Evolutionary conservation across 1,140 invertebrate species (phyloP).

Genomic region (Pachypeltis micranthus): DNA sequence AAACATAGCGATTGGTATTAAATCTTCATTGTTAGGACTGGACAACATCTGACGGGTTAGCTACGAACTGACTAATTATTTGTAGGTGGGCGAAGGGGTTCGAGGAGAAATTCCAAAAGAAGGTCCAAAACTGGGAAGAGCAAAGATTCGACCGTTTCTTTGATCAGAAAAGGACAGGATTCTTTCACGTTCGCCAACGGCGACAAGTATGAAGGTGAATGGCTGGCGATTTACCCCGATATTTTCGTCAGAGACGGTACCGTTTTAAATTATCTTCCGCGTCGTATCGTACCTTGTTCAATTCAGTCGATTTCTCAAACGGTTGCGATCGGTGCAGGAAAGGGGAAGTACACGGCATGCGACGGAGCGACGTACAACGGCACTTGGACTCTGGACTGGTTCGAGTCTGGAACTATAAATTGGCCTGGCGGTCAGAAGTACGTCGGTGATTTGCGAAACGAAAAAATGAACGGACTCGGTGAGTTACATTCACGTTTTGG

Average conservation of each 20-base stretch:
- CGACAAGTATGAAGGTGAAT: slow-evolving; percentile 10
- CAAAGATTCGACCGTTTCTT: too few relatives aligned
- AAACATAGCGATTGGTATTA: too few relatives aligned
- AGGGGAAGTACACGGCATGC: neutral
- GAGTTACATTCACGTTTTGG: too few relatives aligned
- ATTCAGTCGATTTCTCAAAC: too few relatives aligned
- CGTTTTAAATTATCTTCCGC: too few relatives aligned
- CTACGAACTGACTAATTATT: too few relatives aligned
- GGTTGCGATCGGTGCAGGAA: neutral
- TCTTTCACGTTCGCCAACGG: neutral
- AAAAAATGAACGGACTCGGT: neutral
- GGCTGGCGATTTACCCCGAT: slow-evolving; percentile 1
- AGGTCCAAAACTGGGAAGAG: too few relatives aligned
- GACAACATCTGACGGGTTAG: too few relatives aligned
- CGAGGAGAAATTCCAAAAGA: too few relatives aligned
- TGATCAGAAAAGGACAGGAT: slow-evolving; percentile 1
- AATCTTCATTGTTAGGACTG: too few relatives aligned
- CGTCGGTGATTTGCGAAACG: neutral
- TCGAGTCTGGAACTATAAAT: neutral
- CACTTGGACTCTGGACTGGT: neutral
- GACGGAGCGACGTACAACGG: neutral
- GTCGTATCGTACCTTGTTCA: too few relatives aligned
- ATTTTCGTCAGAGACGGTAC: slow-evolving; percentile 1
- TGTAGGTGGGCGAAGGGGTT: too few relatives aligned
- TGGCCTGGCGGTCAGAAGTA: slow-evolving; percentile 8